Evolutionary conservation across 1,140 invertebrate genomes (phyloP), one percentile per base, ranked within the genome.

Genomic region (Leptoteleia sp.): DNA sequence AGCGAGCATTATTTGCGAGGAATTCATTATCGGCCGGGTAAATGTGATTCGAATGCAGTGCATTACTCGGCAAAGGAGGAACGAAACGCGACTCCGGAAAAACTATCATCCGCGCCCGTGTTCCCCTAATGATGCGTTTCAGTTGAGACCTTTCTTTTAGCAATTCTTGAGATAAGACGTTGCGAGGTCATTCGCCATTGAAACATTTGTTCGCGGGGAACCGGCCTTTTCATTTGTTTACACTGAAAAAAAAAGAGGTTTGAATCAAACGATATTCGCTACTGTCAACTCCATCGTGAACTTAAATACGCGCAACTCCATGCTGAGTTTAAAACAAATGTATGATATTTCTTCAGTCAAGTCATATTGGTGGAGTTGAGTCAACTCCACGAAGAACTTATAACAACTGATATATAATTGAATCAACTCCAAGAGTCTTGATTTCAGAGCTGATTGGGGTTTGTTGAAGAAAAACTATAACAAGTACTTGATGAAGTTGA

Each of bases 1-100:
- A 38, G 13, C 31, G 11, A 35, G 7, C 33, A 3, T 35, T 27
- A 29, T 54, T 61, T 33, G 37, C 70, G 31, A 64, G 22, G 65
- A 64, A 77, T 70, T 68, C 65, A 77, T 77, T 77, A 77, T 59
- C 50, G 57, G 35, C 38, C 8, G 47, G 22, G 12, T 37, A 62
- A 76, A 67, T 64, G 64, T 55, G 64, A 64, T 70, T 54, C 54
- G 47, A 62, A 37, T 42, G 48, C 57, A 19, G 15, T 38, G 52
- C 54, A 47, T 50, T 47, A 43, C 40, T 31, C 8, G 13, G 2
- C 15, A 13, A 47, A 38, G 31, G 47, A 55, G 37, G 12, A 13
- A 4, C 40, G 33, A 68, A 52, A 61, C 35, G 19, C 31, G 47
- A 57, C 7, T 13, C 47, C 40, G 55, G 31, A 50, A 59, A 65